phyloP scores from a whole-genome alignment of 2,797 vertebrate species.

The Alcedo atthis region DNA sequence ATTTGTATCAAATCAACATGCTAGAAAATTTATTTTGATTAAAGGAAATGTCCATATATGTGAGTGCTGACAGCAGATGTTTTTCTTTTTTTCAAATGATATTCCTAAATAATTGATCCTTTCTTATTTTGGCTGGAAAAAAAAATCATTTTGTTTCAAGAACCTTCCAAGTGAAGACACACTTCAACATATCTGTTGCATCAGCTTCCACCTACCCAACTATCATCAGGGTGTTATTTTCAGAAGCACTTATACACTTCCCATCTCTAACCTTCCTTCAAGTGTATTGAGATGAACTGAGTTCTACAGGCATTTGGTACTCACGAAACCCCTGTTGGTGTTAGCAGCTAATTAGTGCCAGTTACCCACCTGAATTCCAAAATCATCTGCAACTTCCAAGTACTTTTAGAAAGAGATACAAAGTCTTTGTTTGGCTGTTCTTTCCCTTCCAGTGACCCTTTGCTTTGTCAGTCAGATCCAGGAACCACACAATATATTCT shows the following conservation, averaged over 20 bases:
- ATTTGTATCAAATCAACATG: background rate
- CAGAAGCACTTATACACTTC: background rate
- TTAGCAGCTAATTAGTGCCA: background rate
- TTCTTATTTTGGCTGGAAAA: background rate
- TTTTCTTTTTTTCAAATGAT: background rate
- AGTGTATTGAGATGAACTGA: background rate
- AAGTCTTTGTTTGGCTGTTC: background rate
- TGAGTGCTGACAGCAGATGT: background rate
- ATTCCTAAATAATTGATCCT: background rate
- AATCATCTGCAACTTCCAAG: background rate
- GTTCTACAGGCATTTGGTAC: background rate
- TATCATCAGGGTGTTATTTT: background rate
- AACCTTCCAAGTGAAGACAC: background rate
- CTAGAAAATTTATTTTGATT: background rate
- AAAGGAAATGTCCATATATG: background rate
- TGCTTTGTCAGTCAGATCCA: background rate
- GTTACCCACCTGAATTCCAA: background rate
- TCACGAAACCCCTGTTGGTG: background rate
- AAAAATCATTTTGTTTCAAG: background rate
- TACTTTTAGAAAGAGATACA: background rate
- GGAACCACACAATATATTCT: background rate
- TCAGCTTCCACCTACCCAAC: background rate
- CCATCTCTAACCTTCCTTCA: background rate
- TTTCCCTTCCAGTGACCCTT: background rate
- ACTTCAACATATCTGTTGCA: background rate